Conservation (phyloP, 2,888 invertebrate species). For the Mesodorylaimus sp. region DNA sequence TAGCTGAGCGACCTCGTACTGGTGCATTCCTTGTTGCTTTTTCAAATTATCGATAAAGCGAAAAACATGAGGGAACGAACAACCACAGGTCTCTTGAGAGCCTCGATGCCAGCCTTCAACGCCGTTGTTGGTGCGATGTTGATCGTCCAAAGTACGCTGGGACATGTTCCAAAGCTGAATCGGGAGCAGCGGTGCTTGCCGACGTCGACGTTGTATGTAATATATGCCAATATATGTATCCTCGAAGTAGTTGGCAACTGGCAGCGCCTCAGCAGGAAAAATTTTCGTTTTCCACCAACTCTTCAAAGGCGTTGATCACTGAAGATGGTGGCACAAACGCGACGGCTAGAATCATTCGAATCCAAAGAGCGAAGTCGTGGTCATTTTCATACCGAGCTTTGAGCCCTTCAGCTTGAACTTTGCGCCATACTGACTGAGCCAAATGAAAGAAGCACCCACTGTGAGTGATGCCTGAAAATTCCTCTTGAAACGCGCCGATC, state of each 20-base stretch:
- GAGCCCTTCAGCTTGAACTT: background rate
- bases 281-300: background rate
- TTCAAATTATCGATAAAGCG: background rate
- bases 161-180: background rate
- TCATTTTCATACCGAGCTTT: no score
- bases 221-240: background rate
- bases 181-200: background rate
- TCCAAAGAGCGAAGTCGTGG: background rate
- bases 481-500: background rate
- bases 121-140: background rate
- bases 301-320: background rate
- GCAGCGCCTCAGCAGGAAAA: no score
- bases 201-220: background rate
- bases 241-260: background rate
- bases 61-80: background rate
- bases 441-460: background rate
- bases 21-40: background rate
- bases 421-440: background rate
- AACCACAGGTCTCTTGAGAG: background rate
- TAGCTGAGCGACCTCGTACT: background rate
- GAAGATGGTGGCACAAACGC: background rate
- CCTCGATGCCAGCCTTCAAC: slow-evolving; percentile 1
- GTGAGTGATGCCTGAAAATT: background rate
- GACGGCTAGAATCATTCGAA: background rate
- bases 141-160: background rate